phyloP scores from a whole-genome alignment of 2,888 invertebrate genomes.

The Phyto melanocephala region DNA sequence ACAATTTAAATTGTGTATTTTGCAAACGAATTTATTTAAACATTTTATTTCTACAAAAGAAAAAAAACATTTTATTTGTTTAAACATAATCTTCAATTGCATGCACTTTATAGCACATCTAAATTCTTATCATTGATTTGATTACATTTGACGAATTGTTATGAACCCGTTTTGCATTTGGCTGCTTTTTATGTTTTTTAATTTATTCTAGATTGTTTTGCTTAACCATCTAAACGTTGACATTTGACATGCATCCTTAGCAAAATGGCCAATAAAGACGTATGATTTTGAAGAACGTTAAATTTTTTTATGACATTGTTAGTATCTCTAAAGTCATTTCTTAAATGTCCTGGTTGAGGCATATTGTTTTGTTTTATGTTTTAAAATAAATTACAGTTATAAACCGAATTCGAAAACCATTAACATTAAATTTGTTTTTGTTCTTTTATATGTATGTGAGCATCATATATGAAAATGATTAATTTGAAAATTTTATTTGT shows the following conservation, averaged over 20 bases:
- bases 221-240: neutral
- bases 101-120: neutral
- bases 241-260: slow-evolving; percentile 14
- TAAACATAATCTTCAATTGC: neutral
- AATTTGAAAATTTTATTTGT: too few species aligned
- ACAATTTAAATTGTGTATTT: neutral
- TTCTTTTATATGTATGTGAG: too few species aligned
- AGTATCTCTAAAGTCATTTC: neutral
- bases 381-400: neutral
- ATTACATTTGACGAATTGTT: neutral
- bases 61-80: neutral
- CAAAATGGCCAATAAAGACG: neutral
- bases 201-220: neutral
- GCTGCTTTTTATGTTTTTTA: neutral
- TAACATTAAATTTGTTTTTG: neutral
- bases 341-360: neutral
- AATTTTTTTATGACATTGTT: neutral
- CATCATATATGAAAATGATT: too few species aligned
- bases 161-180: neutral
- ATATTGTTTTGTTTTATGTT: neutral
- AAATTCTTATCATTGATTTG: neutral
- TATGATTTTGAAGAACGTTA: neutral
- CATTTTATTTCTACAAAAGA: neutral
- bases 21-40: neutral
- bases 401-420: neutral